Evolutionary conservation across 2,113 vertebrate genomes (phyloP).

Genomic region (Romanogobio albipinnatus): DNA sequence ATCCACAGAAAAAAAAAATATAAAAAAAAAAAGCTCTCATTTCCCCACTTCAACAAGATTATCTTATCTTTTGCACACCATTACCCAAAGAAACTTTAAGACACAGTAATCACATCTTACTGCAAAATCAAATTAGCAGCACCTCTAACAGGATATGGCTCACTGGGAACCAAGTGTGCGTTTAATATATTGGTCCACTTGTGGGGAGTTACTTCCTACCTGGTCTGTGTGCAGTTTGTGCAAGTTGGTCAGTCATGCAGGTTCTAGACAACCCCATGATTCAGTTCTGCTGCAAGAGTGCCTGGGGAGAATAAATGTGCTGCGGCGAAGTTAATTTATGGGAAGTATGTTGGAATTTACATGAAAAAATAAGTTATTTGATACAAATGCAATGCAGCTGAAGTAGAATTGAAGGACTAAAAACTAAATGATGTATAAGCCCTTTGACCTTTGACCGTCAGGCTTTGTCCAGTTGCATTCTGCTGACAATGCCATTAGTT

Average conservation of each 20-base stretch:
- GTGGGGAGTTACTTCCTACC: constrained; percentile 33
- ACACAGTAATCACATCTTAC: constrained; percentile 19
- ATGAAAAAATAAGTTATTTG: background rate
- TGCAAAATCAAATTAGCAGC: constrained; percentile 42
- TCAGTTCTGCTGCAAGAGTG: constrained; percentile 6
- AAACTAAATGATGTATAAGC: constrained; percentile 65
- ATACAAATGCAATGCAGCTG: background rate
- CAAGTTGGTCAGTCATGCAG: constrained; percentile 11
- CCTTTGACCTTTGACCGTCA: constrained; percentile 57
- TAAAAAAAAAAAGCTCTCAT: constrained; percentile 5
- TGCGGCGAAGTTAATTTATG: background rate
- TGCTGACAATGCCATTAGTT: constrained; percentile 61
- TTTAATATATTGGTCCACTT: constrained; percentile 38
- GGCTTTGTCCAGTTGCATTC: constrained; percentile 44
- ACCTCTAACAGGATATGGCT: constrained; percentile 38
- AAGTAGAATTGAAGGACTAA: background rate
- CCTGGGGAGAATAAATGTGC: background rate
- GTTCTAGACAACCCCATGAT: constrained; percentile 28
- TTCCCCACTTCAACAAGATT: constrained; percentile 38
- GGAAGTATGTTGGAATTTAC: background rate
- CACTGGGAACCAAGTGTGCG: constrained; percentile 34
- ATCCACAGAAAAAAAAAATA: background rate
- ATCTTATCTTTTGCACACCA: constrained; percentile 24
- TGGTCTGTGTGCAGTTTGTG: constrained; percentile 5
- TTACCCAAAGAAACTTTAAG: constrained; percentile 31